Conservation (phyloP, 2,113 vertebrate species). For the Coptodon bakossiorum region DNA sequence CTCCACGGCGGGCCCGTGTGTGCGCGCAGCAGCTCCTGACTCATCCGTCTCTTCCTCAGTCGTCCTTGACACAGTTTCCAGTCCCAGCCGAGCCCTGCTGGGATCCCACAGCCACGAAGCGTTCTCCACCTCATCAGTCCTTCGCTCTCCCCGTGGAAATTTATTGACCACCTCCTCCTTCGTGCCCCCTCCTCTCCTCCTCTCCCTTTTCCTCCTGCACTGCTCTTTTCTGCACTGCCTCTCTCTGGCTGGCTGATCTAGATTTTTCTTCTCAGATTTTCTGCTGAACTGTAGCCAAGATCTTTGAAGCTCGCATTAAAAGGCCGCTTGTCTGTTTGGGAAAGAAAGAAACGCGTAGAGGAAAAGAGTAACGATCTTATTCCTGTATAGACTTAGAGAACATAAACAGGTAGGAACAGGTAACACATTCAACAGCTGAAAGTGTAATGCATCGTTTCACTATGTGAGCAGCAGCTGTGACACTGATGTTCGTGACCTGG, state of each 20-base stretch:
- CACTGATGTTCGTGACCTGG: background rate
- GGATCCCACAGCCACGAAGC: slow-evolving; percentile 29
- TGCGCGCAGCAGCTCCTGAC: background rate
- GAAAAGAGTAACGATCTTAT: background rate
- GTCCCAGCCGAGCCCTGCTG: slow-evolving; percentile 24
- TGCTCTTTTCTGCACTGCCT: background rate
- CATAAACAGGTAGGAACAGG: background rate
- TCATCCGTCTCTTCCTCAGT: background rate
- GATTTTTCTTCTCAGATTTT: background rate
- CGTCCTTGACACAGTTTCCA: slow-evolving; percentile 55
- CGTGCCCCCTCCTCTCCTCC: background rate
- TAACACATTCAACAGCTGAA: background rate
- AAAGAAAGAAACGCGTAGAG: rapidly evolving
- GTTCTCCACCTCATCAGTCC: slow-evolving; percentile 36
- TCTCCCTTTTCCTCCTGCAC: background rate
- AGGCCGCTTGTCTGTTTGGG: background rate
- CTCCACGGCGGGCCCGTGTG: background rate
- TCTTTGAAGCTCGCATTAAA: slow-evolving; percentile 4
- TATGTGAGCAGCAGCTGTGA: background rate
- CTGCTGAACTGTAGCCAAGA: background rate
- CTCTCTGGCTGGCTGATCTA: background rate
- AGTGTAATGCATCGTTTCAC: background rate
- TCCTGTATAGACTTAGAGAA: background rate
- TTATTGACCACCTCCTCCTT: slow-evolving; percentile 27
- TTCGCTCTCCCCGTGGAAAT: slow-evolving; percentile 21